Base-by-base conservation (phyloP, 2,888 invertebrate genomes). In the Hydraecia micacea region DNA sequence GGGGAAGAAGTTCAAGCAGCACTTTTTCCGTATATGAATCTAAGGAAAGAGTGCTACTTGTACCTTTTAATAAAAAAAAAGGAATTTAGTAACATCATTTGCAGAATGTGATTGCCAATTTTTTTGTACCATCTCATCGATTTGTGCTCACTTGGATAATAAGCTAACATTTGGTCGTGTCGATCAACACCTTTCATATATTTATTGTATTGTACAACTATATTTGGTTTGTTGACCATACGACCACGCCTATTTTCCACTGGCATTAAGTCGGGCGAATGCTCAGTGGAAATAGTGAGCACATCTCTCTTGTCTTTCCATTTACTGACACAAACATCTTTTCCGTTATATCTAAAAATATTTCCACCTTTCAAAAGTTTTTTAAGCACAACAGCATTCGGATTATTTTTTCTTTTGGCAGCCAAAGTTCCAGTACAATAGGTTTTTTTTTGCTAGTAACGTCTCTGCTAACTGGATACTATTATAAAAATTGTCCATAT, bases 161-260 rank as follows among this genome's bases (percentile, higher is more conserved):
- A 89, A 0, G 86, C 65, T 55, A 88, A 49, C 83, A 89, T 87
- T 75, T 87, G 86, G 75, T 89, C 89, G 70, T 88, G 87, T 28
- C 81, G 72, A 79, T 89, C 86, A 13, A 85, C 60, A 13, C 85
- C 88, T 49, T 83, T 81, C 84, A 87, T 88, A 39, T 75, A 85
- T 66, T 83, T 85, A 70, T 88, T 86, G 39, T 88, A 89, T 60
- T 87, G 25, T 21, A 86, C 13, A 3, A 87, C 73, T 2, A 86
- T 80, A 32, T 67, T 49, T 13, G 87, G 87, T 69, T 88, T 87
- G 36, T 58, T 66, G 28, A 70, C 70, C 9, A 75, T 63, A 75
- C 75, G 62, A 70, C 70, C 52, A 70, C 63, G 70, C 63, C 75
- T 75, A 55, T 70, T 75, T 63, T 28, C 52, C 62, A 75, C 63